phyloP scores from a whole-genome alignment of 2,888 invertebrate species.

The Lomographa bimaculata region DNA sequence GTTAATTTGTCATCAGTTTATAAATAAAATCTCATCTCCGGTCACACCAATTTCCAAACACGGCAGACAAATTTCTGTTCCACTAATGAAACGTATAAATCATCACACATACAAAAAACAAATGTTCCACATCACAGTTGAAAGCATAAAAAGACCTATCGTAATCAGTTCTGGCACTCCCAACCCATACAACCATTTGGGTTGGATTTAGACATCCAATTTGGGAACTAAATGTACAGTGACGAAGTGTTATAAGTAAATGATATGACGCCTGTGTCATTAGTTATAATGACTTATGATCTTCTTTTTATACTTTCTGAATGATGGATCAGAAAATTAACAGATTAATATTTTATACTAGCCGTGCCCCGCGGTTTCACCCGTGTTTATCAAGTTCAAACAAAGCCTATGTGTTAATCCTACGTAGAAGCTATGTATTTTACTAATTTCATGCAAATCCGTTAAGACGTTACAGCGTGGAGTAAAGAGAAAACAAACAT shows the following conservation, averaged over 20 bases:
- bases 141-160: background rate
- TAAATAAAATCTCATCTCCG: no score
- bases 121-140: background rate
- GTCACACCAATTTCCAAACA: no score
- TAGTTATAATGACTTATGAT: slow-evolving; percentile 4
- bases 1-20: no score
- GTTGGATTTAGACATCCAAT: slow-evolving; percentile 32
- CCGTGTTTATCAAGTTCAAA: no score
- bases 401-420: no score
- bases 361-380: no score
- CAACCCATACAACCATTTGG: slow-evolving; percentile 10
- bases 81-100: slow-evolving; percentile 3
- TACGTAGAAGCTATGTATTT: background rate
- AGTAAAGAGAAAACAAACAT: no score
- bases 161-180: slow-evolving; percentile 5
- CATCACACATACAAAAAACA: background rate
- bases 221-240: slow-evolving; percentile 35
- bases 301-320: no score
- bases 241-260: slow-evolving; percentile 27
- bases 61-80: background rate
- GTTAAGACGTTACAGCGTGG: no score
- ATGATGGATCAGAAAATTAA: no score
- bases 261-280: slow-evolving; percentile 4
- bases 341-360: no score
- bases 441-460: no score